Evolutionary conservation across 2,113 vertebrate species (phyloP).

Genomic region (Cepphus grylle): DNA sequence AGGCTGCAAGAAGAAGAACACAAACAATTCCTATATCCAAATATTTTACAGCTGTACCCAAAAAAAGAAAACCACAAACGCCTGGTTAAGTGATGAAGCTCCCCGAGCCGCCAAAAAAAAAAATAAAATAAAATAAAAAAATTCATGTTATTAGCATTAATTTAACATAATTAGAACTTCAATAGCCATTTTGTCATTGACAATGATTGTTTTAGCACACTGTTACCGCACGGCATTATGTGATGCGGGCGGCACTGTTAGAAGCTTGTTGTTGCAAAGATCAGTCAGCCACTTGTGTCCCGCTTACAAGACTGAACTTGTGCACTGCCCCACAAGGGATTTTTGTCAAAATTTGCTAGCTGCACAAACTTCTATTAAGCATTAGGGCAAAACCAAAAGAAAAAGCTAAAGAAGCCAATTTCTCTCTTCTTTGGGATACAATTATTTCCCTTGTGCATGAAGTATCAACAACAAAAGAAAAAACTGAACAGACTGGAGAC

Average conservation of each 20-base stretch:
- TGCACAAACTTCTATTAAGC: conserved; percentile 88
- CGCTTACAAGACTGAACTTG: conserved; percentile 69
- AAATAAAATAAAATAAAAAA: conserved; percentile 80
- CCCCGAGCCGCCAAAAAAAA: conserved; percentile 83
- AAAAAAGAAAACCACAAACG: conserved; percentile 71
- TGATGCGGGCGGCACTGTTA: conserved; percentile 70
- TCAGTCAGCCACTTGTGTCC: conserved; percentile 75
- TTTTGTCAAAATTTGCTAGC: conserved; percentile 70
- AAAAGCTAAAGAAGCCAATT: conserved; percentile 80
- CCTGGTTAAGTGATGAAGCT: conserved; percentile 85
- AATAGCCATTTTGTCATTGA: conserved; percentile 84
- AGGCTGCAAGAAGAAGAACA: conserved; percentile 88
- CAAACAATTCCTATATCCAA: conserved; percentile 83
- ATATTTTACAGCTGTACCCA: conserved; percentile 90
- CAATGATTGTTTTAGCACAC: conserved; percentile 87
- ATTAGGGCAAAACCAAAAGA: conserved; percentile 76
- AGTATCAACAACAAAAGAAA: conserved; percentile 77
- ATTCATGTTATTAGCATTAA: conserved; percentile 84
- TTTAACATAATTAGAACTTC: conserved; percentile 86
- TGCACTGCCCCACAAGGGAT: conserved; percentile 70
- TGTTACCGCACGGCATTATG: conserved; percentile 65
- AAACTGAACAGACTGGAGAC: conserved; percentile 79
- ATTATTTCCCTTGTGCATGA: conserved; percentile 95
- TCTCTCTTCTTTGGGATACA: conserved; percentile 88
- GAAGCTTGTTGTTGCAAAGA: conserved; percentile 81